Percentiles rank a stretch among this genome's conserved stretches.
phyloP scores from a whole-genome alignment of 2,113 vertebrate genomes.

The Elachura formosa region DNA sequence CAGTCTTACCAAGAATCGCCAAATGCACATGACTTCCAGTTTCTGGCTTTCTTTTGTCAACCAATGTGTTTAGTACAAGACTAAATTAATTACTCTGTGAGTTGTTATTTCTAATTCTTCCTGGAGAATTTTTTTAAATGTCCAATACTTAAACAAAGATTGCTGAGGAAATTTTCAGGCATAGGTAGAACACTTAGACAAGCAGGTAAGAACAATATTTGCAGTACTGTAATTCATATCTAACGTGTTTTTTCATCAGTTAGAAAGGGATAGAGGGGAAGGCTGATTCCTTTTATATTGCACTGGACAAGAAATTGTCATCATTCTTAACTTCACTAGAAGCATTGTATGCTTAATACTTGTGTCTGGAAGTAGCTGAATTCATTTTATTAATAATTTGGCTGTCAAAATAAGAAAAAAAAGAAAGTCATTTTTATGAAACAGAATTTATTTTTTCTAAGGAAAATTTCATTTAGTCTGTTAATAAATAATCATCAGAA shows the following conservation, averaged over 20 bases:
- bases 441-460: not conserved
- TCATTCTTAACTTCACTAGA: not conserved
- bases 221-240: not conserved
- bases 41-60: not conserved
- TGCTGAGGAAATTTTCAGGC: not conserved
- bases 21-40: not conserved
- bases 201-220: not conserved
- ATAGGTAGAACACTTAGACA: not conserved
- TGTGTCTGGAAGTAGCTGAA: not conserved
- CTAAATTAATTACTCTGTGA: not conserved
- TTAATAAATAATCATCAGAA: conserved; percentile 10
- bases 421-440: not conserved
- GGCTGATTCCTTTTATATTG: not conserved
- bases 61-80: not conserved
- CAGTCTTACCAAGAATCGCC: not conserved
- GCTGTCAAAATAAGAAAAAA: not conserved
- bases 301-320: not conserved
- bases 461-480: not conserved
- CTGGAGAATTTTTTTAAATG: not conserved
- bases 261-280: not conserved
- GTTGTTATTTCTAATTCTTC: not conserved
- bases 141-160: not conserved
- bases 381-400: not conserved
- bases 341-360: not conserved
- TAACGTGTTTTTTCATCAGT: not conserved